Percentiles rank a stretch among this genome's conserved stretches.
These are phyloP conservation scores for Resseliella maxima DNA, from an alignment of 2,888 invertebrate species.

Conservation along the genomic window DNA sequence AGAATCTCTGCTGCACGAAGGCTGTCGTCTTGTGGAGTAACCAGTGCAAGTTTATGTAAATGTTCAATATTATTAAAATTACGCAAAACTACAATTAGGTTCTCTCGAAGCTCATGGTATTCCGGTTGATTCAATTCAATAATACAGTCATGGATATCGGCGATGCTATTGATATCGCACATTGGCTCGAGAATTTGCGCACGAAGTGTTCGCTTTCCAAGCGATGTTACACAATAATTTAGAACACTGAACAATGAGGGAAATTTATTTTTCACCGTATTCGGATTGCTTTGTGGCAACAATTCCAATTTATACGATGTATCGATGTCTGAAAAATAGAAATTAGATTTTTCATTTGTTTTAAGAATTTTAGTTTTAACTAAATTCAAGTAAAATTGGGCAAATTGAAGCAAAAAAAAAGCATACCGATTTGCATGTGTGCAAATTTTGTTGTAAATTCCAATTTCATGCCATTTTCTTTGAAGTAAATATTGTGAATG, in stretches of 20 bases:
- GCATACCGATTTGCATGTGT: constrained; percentile 87
- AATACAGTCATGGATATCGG: constrained; percentile 78
- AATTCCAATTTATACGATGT: constrained; percentile 83
- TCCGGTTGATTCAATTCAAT: constrained; percentile 79
- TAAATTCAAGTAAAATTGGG: background rate
- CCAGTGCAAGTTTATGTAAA: constrained; percentile 57
- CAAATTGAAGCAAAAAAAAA: background rate
- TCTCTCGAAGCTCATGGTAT: constrained; percentile 74
- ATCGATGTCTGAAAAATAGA: constrained; percentile 74
- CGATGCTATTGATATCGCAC: constrained; percentile 74
- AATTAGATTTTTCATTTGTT: background rate
- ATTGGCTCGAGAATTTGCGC: constrained; percentile 85
- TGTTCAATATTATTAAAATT: constrained; percentile 57
- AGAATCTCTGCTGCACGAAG: constrained; percentile 75
- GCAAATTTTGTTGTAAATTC: constrained; percentile 85
- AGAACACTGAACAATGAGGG: constrained; percentile 75
- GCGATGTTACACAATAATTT: constrained; percentile 76
- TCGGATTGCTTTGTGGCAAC: constrained; percentile 71
- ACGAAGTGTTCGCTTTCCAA: constrained; percentile 82
- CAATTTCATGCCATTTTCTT: constrained; percentile 80
- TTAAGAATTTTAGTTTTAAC: background rate
- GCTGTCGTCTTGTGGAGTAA: constrained; percentile 66
- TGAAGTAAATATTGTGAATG: constrained; percentile 79
- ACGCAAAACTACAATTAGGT: constrained; percentile 68
- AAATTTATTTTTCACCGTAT: constrained; percentile 63